These are phyloP conservation scores for Pollimyrus isidori DNA, from an alignment of 2,113 vertebrate species.

Conservation along the genomic window DNA sequence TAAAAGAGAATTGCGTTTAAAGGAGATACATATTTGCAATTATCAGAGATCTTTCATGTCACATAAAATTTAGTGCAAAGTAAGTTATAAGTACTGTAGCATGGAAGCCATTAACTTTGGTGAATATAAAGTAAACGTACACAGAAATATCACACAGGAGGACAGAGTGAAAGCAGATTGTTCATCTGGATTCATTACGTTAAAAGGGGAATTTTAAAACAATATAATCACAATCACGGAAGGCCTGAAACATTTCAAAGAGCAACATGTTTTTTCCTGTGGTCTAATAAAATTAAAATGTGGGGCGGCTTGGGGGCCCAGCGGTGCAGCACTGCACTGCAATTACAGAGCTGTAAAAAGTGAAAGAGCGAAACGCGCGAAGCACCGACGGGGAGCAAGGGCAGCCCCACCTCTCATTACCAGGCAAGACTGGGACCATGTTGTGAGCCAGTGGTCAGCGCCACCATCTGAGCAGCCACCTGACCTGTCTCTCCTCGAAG, in stretches of 20 bases:
- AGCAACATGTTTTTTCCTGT: conserved; percentile 75
- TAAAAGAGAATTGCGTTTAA: background rate
- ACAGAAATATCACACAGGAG: conserved; percentile 31
- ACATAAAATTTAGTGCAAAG: conserved; percentile 17
- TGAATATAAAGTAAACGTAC: conserved; percentile 31
- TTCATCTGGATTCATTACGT: conserved; percentile 65
- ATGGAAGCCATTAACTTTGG: conserved; percentile 23
- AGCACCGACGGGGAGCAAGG: conserved; percentile 26
- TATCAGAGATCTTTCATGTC: conserved; percentile 17
- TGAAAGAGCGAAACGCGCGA: conserved; percentile 39
- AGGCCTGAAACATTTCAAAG: conserved; percentile 68
- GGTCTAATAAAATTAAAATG: conserved; percentile 73
- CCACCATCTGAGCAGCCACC: conserved; percentile 15
- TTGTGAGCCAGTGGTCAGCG: conserved; percentile 55
- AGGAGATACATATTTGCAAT: background rate
- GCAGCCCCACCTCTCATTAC: conserved; percentile 67
- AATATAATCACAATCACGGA: conserved; percentile 59
- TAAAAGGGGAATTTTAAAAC: conserved; percentile 26
- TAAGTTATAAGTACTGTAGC: background rate
- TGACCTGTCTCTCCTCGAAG: background rate
- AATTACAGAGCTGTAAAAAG: conserved; percentile 69
- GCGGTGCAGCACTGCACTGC: conserved; percentile 53
- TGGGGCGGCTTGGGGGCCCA: conserved; percentile 52
- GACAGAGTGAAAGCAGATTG: conserved; percentile 49
- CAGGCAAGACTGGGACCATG: conserved; percentile 79